These are phyloP conservation scores for Melolontha melolontha DNA, from an alignment of 2,888 invertebrate species.

Conservation along the genomic window DNA sequence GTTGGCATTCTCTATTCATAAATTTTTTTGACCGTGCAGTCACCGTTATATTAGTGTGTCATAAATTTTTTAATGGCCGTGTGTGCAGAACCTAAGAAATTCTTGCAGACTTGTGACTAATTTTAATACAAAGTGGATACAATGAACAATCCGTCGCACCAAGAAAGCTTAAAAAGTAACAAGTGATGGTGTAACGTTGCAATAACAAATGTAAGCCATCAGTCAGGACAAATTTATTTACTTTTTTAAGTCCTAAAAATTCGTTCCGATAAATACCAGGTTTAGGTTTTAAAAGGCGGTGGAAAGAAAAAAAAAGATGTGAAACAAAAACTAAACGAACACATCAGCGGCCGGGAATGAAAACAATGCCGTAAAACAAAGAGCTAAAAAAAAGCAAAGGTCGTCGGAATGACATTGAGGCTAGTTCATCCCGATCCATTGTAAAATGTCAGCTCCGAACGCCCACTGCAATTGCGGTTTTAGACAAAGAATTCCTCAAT, in stretches of 20 bases:
- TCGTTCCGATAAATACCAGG: no score
- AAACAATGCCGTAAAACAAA: slow-evolving; percentile 29
- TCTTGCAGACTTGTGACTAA: no score
- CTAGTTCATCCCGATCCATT: slow-evolving; percentile 29
- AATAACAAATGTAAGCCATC: no score
- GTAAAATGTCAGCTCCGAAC: slow-evolving; percentile 32
- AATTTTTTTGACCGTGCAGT: no score
- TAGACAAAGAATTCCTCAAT: background rate
- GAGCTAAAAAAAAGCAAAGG: slow-evolving; percentile 30
- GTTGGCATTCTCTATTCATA: no score
- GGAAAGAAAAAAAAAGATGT: background rate
- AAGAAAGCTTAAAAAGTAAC: background rate
- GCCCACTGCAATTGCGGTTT: slow-evolving; percentile 15
- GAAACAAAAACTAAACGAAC: slow-evolving; percentile 20
- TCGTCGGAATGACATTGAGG: slow-evolving; percentile 30
- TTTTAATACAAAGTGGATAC: no score
- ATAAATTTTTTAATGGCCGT: no score
- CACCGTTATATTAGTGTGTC: no score
- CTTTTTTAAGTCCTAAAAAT: no score
- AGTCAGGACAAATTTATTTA: no score
- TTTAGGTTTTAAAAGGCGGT: background rate
- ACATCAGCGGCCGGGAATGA: slow-evolving; percentile 27
- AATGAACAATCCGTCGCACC: no score
- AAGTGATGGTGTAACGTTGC: background rate
- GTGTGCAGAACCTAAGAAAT: no score